Percentiles rank a stretch among this genome's conserved stretches.
Evolutionary conservation across 1,140 invertebrate species (phyloP).

Genomic region (Neodiprion virginianus): DNA sequence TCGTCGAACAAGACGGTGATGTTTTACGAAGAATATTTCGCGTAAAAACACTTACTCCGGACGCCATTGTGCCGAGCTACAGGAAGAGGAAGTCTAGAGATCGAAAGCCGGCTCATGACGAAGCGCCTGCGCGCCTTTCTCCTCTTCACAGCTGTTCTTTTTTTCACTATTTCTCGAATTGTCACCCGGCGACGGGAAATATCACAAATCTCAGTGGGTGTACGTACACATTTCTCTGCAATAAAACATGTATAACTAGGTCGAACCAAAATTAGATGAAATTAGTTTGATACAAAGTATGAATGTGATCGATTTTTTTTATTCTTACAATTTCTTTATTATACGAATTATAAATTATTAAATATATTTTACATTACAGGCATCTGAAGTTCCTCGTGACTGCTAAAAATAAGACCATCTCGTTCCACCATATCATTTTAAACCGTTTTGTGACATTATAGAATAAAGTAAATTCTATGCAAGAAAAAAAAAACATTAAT

Average conservation of each 20-base stretch:
- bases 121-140: slow-evolving; percentile 12
- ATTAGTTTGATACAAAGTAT: not conserved
- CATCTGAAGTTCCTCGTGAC: no score
- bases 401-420: no score
- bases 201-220: not conserved
- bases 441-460: no score
- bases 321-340: not conserved
- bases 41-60: slow-evolving; percentile 62
- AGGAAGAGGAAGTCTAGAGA: slow-evolving; percentile 54
- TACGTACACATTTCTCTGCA: not conserved
- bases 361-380: not conserved
- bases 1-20: slow-evolving; percentile 41
- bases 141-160: not conserved
- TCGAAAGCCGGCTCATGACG: slow-evolving; percentile 48
- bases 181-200: not conserved
- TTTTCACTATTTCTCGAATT: not conserved
- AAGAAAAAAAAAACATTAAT: no score
- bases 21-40: slow-evolving; percentile 52
- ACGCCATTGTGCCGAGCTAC: slow-evolving; percentile 61
- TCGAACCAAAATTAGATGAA: not conserved
- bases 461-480: no score
- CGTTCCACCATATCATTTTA: no score
- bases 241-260: not conserved
- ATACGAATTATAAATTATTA: slow-evolving; percentile 8
- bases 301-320: not conserved